Conservation (phyloP, 1,140 invertebrate species). For the Chlorops oryzae region DNA sequence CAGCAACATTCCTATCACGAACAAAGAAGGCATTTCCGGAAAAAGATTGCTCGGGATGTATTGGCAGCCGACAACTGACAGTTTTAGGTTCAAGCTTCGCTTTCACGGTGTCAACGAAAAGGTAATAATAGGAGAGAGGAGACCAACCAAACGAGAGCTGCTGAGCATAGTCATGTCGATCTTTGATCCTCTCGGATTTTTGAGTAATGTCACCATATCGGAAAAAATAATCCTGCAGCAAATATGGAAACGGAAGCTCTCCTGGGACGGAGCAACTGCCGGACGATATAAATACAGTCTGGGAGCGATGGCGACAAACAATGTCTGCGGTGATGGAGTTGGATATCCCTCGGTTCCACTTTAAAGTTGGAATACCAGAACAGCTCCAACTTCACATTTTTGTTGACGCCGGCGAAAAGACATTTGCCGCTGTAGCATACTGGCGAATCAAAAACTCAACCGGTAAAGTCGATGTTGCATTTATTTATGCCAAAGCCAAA, state of each 20-base stretch:
- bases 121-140: slow-evolving; percentile 1
- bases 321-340: neutral
- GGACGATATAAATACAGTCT: neutral
- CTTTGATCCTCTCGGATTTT: slow-evolving; percentile 27
- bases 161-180: slow-evolving; percentile 31
- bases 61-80: neutral
- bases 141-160: slow-evolving; percentile 31
- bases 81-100: neutral
- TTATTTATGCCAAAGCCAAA: neutral
- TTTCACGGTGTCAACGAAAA: neutral
- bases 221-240: slow-evolving; percentile 45
- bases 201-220: slow-evolving; percentile 32
- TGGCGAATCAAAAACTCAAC: too few species aligned
- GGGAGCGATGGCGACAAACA: neutral
- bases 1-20: neutral
- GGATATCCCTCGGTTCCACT: neutral
- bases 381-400: slow-evolving; percentile 16
- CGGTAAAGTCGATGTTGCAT: neutral
- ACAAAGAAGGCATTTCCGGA: slow-evolving; percentile 1
- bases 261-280: slow-evolving; percentile 38
- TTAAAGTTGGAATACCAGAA: neutral
- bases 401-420: slow-evolving; percentile 7
- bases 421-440: slow-evolving; percentile 10
- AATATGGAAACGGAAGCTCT: slow-evolving; percentile 32
- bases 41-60: slow-evolving; percentile 7